Evolutionary conservation across 2,888 invertebrate species (phyloP), one percentile per base, ranked within the genome.

Genomic region (Dorcus hopei): DNA sequence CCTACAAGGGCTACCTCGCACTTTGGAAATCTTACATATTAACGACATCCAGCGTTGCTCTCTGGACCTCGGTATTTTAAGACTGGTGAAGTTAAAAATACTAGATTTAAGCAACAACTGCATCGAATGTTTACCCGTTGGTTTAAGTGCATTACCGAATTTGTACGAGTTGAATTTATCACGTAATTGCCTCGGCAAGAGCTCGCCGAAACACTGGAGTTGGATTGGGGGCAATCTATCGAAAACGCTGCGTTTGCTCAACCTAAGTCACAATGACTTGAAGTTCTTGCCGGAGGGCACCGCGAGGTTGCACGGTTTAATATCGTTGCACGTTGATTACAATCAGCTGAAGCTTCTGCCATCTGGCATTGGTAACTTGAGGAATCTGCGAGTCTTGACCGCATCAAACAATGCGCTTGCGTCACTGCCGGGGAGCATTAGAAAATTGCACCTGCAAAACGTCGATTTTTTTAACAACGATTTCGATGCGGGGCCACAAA

Each of bases 101-200:
- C 79, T 93, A 49, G 85, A 91, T 79, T 76, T 93, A 58, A 86
- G 87, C 61, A 80, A 86, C 58, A 93, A 93, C 80, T 81, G 82
- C 61, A 83, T 93, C 51, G 85, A 83, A 61, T 84, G 80, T 70
- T 77, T 93, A 51, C 93, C 93, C 1, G 78, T 81, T 11, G 89
- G 89, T 72, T 74, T 93, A 63, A 89, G 87, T 67, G 78, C 80
- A 1, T 79, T 92, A 70, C 80, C 83, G 0, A 81, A 79, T 68
- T 74, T 93, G 52, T 79, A 77, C 59, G 86, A 87, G 69, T 72
- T 93, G 8, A 80, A 85, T 73, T 68, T 92, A 19, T 80, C 85
- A 1, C 80, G 84, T 57, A 93, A 93, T 78, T 74, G 77, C 47
- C 78, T 93, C 38, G 86, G 87, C 14, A 82, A 81, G 59, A 72